These are phyloP conservation scores for Anguilla rostrata DNA, from an alignment of 2,113 vertebrate genomes.

Conservation along the genomic window DNA sequence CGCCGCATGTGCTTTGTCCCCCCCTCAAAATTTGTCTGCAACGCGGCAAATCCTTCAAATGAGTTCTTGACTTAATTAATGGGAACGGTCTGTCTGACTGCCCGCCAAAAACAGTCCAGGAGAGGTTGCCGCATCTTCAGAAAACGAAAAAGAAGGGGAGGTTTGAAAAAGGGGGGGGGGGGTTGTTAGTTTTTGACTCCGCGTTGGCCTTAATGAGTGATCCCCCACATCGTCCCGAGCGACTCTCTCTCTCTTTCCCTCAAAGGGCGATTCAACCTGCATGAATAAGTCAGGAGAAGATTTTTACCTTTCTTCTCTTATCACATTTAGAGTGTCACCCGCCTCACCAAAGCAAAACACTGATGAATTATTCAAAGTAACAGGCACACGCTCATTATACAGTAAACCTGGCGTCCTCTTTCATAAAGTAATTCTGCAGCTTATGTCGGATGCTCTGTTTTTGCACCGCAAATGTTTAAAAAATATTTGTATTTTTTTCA, in stretches of 20 bases:
- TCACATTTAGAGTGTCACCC: background rate
- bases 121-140: background rate
- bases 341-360: background rate
- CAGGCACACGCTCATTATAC: background rate
- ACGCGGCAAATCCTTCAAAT: background rate
- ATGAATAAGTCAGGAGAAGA: background rate
- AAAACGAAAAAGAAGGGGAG: background rate
- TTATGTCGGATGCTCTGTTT: background rate
- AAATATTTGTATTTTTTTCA: background rate
- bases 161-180: background rate
- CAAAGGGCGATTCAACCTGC: background rate
- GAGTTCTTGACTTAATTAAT: background rate
- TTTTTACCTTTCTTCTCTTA: background rate
- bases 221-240: constrained; percentile 5
- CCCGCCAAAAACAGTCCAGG: background rate
- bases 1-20: background rate
- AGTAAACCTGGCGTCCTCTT: background rate
- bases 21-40: background rate
- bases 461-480: background rate
- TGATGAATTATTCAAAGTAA: background rate
- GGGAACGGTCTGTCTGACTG: background rate
- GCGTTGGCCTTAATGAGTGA: background rate
- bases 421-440: background rate
- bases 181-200: background rate
- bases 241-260: background rate